Evolutionary conservation across 35 echinoderm and acorn worm genomes (phyloP).

Genomic region (Apostichopus japonicus): DNA sequence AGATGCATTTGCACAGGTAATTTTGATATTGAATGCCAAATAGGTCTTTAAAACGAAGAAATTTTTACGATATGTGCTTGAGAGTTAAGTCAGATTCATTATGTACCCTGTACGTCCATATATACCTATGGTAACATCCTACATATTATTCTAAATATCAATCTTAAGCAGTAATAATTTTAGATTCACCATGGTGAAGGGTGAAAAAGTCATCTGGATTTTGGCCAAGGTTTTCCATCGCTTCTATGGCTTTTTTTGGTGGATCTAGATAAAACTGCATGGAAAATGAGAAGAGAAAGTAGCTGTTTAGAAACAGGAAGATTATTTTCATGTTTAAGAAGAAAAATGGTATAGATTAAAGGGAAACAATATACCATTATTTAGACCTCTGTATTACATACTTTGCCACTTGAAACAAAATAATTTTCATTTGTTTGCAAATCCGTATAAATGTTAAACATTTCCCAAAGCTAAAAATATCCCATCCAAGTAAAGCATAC

Average conservation of each 20-base stretch:
- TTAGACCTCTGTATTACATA: no score
- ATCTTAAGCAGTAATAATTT: neutral
- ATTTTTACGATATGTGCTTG: neutral
- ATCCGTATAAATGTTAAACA: no score
- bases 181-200: conserved; percentile 76
- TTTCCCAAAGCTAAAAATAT: no score
- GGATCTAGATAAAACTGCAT: conserved; percentile 84
- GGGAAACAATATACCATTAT: conserved; percentile 8
- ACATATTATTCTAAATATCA: neutral
- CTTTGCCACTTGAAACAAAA: no score
- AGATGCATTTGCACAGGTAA: no score
- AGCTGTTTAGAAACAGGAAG: neutral
- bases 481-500: no score
- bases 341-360: neutral
- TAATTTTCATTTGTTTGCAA: no score
- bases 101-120: neutral
- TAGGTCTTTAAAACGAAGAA: no score
- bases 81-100: neutral
- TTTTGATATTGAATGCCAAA: no score
- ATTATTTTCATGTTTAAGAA: no score
- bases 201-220: conserved; percentile 80
- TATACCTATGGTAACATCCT: neutral
- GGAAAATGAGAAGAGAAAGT: conserved; percentile 20
- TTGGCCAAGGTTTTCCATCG: conserved; percentile 61
- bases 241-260: conserved; percentile 71